Percentiles rank a stretch among this genome's conserved stretches.
phyloP scores from a whole-genome alignment of 2,797 vertebrate genomes.

The Rhynchotus rufescens region DNA sequence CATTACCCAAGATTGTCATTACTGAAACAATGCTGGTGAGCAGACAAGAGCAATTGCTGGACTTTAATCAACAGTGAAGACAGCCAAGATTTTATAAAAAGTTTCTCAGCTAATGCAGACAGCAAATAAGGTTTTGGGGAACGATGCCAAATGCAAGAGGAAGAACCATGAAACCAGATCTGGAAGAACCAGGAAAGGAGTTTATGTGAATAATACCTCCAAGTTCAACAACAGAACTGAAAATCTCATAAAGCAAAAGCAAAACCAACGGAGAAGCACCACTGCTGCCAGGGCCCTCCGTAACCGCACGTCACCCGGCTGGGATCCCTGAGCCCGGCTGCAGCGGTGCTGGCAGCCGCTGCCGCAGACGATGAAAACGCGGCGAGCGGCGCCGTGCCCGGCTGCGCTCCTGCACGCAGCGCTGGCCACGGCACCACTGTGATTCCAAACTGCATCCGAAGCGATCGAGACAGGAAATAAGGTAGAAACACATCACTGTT shows the following conservation, averaged over 20 bases:
- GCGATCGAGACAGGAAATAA: background rate
- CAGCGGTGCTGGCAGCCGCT: background rate
- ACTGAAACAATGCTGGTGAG: background rate
- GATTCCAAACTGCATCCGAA: background rate
- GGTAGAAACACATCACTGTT: background rate
- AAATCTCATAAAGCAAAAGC: background rate
- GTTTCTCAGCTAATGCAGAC: constrained; percentile 15
- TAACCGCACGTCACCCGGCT: background rate
- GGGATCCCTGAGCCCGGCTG: background rate
- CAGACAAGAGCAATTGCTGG: background rate
- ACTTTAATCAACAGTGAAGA: background rate
- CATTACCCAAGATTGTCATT: background rate
- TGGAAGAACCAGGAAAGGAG: constrained; percentile 1
- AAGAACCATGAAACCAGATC: background rate
- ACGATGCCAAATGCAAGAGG: constrained; percentile 14
- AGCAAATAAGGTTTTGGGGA: constrained; percentile 24
- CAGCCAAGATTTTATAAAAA: background rate
- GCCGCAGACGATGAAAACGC: accelerated
- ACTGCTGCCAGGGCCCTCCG: background rate
- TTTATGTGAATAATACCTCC: background rate
- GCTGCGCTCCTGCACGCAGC: background rate
- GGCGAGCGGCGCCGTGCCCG: background rate
- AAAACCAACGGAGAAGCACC: background rate
- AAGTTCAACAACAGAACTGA: background rate
- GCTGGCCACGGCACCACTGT: background rate